A percentile compares a stretch with the other conserved stretches of the same genome.
These are phyloP conservation scores for Microcebus jonahi DNA, from an alignment of 2,113 vertebrate genomes.

Conservation along the genomic window DNA sequence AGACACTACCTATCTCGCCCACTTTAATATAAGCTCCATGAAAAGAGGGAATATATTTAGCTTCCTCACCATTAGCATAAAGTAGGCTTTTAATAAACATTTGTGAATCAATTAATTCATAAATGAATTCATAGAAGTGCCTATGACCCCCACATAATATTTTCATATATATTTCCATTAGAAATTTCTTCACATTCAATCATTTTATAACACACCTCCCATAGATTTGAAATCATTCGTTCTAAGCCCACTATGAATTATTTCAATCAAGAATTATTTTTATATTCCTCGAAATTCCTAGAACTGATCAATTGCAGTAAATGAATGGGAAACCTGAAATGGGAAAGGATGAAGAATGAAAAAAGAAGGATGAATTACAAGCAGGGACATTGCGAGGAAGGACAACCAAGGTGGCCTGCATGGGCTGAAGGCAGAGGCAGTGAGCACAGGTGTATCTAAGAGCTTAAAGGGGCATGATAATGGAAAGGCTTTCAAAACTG, in stretches of 20 bases:
- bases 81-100: neutral
- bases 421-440: neutral
- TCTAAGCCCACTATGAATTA: neutral
- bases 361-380: neutral
- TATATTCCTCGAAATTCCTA: constrained; percentile 23
- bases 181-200: neutral
- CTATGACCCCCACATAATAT: neutral
- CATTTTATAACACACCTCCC: neutral
- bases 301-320: neutral
- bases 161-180: constrained; percentile 7
- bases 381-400: neutral
- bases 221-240: constrained; percentile 22
- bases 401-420: neutral
- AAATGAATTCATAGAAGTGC: neutral
- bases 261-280: constrained; percentile 23
- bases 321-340: neutral
- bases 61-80: neutral
- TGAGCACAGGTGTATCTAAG: neutral
- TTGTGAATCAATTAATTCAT: constrained; percentile 9
- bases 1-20: neutral
- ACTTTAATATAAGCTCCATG: neutral
- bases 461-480: neutral
- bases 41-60: neutral
- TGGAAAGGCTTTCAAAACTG: neutral
- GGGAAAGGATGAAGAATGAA: neutral